Evolutionary conservation across 2,113 vertebrate species (phyloP), one percentile per base, ranked within the genome.

Genomic region (Psophia crepitans): DNA sequence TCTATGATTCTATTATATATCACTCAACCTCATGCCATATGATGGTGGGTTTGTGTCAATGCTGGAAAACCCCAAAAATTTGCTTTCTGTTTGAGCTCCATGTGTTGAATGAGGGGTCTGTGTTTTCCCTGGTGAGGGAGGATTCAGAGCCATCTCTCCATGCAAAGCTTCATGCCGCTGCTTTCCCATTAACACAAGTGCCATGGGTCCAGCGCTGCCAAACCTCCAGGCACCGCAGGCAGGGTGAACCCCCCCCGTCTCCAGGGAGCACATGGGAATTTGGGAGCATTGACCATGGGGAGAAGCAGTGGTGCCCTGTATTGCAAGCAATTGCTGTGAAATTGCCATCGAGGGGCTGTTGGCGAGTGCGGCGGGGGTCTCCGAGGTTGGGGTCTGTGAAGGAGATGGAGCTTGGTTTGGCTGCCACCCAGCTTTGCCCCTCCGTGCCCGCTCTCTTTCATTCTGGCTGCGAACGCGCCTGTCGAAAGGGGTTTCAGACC

Each of bases 381-480:
- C 66, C 3, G 11, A 32, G 46, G 22, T 4, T 21, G 58, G 35
- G 53, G 6, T 9, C 53, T 37, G 60, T 0, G 9, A 24, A 49
- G 65, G 41, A n/a, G 35, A 6, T 0, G 4, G n/a, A 0, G 0
- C 21, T 49, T 1, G 20, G 32, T 20, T n/a, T 0, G 0, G 35
- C 18, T n/a, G 58, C 53, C 1, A 5, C 24, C 26, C 0, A 2
- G 51, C 41, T 71, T 44, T 2, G 1, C 58, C 0, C 0, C 58
- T 80, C 44, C 0, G 0, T 27, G 46, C 74, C 60, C 3, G 0
- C 20, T 61, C 32, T 65, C 48, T 75, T 32, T 78, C 57, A 16
- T 19, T 18, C 44, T 39, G 6, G 41, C 48, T n/a, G 58, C 1
- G 0, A 53, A 57, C 57, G 48, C 21, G 1, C 63, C 87, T 84